Evolutionary conservation across 2,113 vertebrate genomes (phyloP), one percentile per base, ranked within the genome.

Genomic region (Ictalurus furcatus): DNA sequence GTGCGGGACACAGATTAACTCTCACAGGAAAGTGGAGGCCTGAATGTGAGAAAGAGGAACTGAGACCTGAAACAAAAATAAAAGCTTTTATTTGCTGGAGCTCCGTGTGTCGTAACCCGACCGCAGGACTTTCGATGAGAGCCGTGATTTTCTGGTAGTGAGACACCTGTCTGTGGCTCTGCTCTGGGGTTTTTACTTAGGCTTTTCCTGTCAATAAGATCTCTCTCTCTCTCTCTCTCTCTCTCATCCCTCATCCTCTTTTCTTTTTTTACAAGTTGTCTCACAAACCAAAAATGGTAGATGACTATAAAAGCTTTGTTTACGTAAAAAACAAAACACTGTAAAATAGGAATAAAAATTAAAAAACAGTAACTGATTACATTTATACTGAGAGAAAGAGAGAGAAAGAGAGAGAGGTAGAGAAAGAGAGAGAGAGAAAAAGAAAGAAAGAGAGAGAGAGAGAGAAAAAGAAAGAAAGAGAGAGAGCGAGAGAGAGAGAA

Each of bases 21-120:
- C 61, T 85, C 25, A 85, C 40, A 19, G 40, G 63, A 69, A 61
- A 61, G 71, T 61, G 2, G 34, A 59, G 67, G 48, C 30, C 14
- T 56, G 28, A 58, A 37, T 28, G 54, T 86, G 85, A 44, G 85
- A 86, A 86, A 86, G 85, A 86, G 85, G 85, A 86, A 86, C 21
- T 21, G 71, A 44, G 71, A 74, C n/a, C 56, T 61, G 25, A 40
- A 86, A 61, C 12, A 40, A 86, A 86, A 61, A 54, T 40, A 59
- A 54, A 37, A 58, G 69, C 14, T 65, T 61, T 86, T 37, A 73
- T 73, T 34, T 11, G 37, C 82, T 54, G 34, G 8, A 65, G 58
- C n/a, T 69, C 14, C 1, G 67, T 17, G 84, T 85, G 85, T 59
- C 16, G 85, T 54, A 86, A 86, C 23, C 5, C 71, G 2, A 86